phyloP scores from a whole-genome alignment of 2,797 vertebrate species.

The Calcarius lapponicus region DNA sequence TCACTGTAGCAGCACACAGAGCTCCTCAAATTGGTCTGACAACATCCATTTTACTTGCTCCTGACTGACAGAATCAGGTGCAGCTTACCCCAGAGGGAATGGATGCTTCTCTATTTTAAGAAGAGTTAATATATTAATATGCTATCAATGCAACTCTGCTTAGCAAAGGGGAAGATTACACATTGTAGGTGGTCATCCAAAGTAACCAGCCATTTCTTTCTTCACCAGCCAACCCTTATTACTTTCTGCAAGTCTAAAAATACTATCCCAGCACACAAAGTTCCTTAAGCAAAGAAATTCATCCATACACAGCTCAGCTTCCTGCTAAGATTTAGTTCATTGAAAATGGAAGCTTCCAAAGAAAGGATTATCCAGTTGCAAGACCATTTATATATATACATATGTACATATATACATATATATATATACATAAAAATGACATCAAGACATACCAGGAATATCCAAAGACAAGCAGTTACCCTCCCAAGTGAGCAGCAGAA shows the following conservation, averaged over 20 bases:
- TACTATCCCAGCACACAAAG: neutral
- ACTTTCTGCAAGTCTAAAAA: constrained; percentile 10
- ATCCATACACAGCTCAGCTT: neutral
- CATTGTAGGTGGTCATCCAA: neutral
- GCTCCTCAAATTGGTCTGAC: constrained; percentile 1
- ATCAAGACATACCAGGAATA: neutral
- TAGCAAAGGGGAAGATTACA: constrained; percentile 8
- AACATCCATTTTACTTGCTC: neutral
- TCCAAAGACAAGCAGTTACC: neutral
- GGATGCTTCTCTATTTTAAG: constrained; percentile 50
- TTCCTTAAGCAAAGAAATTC: neutral
- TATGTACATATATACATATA: neutral
- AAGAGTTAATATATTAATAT: constrained; percentile 25
- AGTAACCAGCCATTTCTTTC: neutral
- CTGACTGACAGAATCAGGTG: constrained; percentile 66
- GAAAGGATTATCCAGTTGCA: neutral
- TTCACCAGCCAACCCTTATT: neutral
- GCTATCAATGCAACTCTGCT: neutral
- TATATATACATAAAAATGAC: rapidly evolving
- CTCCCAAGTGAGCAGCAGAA: neutral
- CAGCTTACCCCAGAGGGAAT: constrained; percentile 16
- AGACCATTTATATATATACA: neutral
- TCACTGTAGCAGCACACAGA: neutral
- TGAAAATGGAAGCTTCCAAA: neutral
- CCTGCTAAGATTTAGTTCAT: neutral